Percentiles rank a stretch among this genome's conserved stretches.
Evolutionary conservation across 2,113 vertebrate genomes (phyloP).

Genomic region (Semnornis frantzii): DNA sequence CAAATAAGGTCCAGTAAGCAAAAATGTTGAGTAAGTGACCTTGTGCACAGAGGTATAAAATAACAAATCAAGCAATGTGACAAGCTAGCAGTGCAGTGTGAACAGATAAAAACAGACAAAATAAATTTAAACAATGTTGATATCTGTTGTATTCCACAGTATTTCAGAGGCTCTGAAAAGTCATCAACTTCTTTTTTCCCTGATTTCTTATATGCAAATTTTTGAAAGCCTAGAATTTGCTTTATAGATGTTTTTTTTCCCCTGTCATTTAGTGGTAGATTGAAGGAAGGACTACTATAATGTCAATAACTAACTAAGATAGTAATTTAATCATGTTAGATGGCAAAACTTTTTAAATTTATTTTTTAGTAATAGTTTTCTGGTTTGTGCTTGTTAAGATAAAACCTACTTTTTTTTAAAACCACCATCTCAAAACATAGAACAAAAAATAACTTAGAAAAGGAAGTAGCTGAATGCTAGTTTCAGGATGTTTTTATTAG

Average conservation of each 20-base stretch:
- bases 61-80: constrained; percentile 19
- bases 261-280: background rate
- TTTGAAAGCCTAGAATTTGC: background rate
- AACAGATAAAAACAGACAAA: constrained; percentile 25
- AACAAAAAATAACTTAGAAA: background rate
- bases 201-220: background rate
- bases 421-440: background rate
- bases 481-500: constrained; percentile 60
- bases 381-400: background rate
- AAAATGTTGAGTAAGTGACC: constrained; percentile 41
- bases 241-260: background rate
- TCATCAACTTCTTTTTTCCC: background rate
- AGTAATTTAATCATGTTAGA: background rate
- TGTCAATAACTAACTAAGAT: background rate
- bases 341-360: background rate
- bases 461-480: background rate
- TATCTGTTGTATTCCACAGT: background rate
- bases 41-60: constrained; percentile 29
- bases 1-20: constrained; percentile 34
- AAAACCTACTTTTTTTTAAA: background rate
- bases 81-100: background rate
- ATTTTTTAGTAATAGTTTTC: constrained; percentile 1
- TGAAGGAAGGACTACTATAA: background rate
- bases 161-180: background rate
- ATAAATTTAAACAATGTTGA: constrained; percentile 22